A percentile compares a stretch with the other conserved stretches of the same genome.
Conservation (phyloP, 2,797 vertebrate genomes). For the Enteromius mattozi region DNA sequence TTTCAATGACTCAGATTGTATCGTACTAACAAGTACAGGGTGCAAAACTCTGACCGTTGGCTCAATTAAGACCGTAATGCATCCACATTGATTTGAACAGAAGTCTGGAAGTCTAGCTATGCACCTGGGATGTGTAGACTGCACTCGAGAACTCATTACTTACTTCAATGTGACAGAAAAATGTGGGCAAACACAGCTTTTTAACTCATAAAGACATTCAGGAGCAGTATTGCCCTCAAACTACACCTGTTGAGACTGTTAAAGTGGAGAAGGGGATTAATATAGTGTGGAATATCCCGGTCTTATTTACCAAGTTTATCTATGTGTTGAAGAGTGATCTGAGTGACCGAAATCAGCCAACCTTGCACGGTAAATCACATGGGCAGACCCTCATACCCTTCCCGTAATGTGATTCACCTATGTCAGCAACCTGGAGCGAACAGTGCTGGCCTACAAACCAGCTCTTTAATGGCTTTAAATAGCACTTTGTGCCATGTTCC, state of each 20-base stretch:
- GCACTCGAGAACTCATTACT: conserved; percentile 8
- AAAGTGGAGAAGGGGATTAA: conserved; percentile 68
- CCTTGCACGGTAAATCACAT: conserved; percentile 31
- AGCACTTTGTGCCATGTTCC: conserved; percentile 49
- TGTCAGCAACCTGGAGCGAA: conserved; percentile 50
- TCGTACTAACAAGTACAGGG: conserved; percentile 41
- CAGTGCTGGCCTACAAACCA: conserved; percentile 42
- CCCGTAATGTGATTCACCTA: conserved; percentile 52
- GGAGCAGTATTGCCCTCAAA: conserved; percentile 44
- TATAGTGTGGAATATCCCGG: conserved; percentile 62
- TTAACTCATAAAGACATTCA: conserved; percentile 37
- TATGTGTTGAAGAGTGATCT: conserved; percentile 58
- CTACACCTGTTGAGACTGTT: conserved; percentile 61
- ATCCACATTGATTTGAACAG: conserved; percentile 40
- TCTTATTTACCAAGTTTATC: conserved; percentile 67
- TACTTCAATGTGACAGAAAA: conserved; percentile 13
- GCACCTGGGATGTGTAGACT: conserved; percentile 31
- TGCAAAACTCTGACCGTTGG: conserved; percentile 20
- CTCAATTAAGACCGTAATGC: conserved; percentile 29
- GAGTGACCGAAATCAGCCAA: conserved; percentile 34
- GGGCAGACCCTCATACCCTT: conserved; percentile 39
- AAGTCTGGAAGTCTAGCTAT: conserved; percentile 38
- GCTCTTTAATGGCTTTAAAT: conserved; percentile 55
- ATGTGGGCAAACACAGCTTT: conserved; percentile 15
- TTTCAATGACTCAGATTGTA: conserved; percentile 53